A percentile compares a stretch with the other conserved stretches of the same genome.
Evolutionary conservation across 2,797 vertebrate species (phyloP).

Genomic region (Argyrosomus regius): DNA sequence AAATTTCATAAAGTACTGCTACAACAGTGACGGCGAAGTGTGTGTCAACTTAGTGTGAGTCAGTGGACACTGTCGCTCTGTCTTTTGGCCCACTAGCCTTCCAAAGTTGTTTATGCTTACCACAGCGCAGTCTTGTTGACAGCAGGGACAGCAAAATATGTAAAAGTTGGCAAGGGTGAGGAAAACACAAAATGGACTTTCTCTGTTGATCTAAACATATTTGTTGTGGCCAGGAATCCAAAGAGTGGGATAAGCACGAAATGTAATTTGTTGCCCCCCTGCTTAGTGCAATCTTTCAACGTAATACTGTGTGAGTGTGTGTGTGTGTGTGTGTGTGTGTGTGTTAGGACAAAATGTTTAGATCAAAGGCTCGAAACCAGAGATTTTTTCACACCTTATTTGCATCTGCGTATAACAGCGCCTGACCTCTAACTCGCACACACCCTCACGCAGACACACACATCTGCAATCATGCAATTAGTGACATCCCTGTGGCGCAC

Average conservation of each 20-base stretch:
- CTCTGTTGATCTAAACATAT: conserved; percentile 34
- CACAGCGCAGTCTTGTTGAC: conserved; percentile 33
- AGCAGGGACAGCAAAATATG: conserved; percentile 34
- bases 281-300: background rate
- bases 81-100: conserved; percentile 35
- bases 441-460: conserved; percentile 25
- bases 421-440: conserved; percentile 40
- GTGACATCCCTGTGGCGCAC: conserved; percentile 60
- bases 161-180: conserved; percentile 26
- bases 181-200: conserved; percentile 32
- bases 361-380: conserved; percentile 17
- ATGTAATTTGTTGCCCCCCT: conserved; percentile 10
- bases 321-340: background rate
- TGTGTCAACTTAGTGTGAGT: conserved; percentile 52
- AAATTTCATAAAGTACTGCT: conserved; percentile 61
- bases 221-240: conserved; percentile 15
- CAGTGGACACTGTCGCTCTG: conserved; percentile 17
- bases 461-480: conserved; percentile 66
- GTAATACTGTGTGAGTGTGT: background rate
- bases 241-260: background rate
- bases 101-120: conserved; percentile 43
- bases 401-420: conserved; percentile 1
- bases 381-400: conserved; percentile 25
- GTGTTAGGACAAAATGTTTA: background rate
- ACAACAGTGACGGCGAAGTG: conserved; percentile 51